phyloP scores from a whole-genome alignment of 1,140 invertebrate genomes.

The Sycobia sp. region DNA sequence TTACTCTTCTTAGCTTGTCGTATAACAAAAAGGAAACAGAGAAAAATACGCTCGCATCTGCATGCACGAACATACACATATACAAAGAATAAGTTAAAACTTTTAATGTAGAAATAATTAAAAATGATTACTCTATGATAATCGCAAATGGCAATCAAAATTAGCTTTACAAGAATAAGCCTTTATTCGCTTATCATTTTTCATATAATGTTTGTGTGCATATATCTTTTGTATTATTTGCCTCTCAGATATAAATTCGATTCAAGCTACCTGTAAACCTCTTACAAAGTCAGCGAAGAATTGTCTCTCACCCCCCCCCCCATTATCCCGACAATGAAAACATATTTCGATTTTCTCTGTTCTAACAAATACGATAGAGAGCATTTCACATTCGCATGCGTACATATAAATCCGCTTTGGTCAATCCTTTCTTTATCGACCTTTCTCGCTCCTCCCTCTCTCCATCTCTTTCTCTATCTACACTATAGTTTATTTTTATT shows the following conservation, averaged over 20 bases:
- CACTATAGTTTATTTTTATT: background rate
- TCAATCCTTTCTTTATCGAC: slow-evolving; percentile 2
- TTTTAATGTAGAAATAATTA: too few relatives aligned
- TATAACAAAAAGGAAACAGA: too few relatives aligned
- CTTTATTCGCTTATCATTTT: too few relatives aligned
- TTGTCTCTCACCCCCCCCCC: too few relatives aligned
- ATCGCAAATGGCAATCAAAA: slow-evolving; percentile 16
- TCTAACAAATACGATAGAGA: slow-evolving; percentile 19
- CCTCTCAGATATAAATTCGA: slow-evolving; percentile 16
- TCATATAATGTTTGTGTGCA: background rate
- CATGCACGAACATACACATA: too few relatives aligned
- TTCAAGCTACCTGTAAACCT: background rate
- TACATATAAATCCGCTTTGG: slow-evolving; percentile 27
- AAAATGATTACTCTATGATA: too few relatives aligned
- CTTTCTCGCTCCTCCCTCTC: background rate
- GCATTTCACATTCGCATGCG: background rate
- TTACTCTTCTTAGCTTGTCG: too few relatives aligned
- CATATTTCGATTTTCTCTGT: slow-evolving; percentile 32
- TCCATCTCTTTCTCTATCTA: background rate
- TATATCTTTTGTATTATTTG: background rate
- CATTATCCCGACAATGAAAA: slow-evolving; percentile 33
- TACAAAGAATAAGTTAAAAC: too few relatives aligned
- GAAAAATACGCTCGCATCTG: too few relatives aligned
- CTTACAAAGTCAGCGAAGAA: slow-evolving; percentile 19
- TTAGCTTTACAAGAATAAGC: slow-evolving; percentile 22